A percentile compares a stretch with the other conserved stretches of the same genome.
Conservation (phyloP, 2,113 vertebrate genomes). For the Noturus placidus region DNA sequence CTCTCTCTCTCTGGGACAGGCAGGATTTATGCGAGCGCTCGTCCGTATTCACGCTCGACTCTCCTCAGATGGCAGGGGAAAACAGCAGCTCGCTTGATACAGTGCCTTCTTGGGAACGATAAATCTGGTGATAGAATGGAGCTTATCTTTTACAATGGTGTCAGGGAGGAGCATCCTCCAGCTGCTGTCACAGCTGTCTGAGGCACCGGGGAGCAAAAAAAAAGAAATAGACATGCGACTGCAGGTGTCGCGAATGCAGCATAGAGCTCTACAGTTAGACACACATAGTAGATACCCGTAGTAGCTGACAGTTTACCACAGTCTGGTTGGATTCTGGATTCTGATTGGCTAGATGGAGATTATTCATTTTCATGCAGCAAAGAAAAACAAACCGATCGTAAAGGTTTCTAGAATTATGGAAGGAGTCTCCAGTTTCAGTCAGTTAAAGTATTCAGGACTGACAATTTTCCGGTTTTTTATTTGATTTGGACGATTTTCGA, state of each 20-base stretch:
- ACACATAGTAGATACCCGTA: not conserved
- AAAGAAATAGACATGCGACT: conserved; percentile 35
- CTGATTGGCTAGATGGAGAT: not conserved
- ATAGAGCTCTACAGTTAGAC: not conserved
- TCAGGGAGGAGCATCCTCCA: conserved; percentile 62
- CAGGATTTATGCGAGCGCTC: conserved; percentile 65
- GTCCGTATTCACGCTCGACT: conserved; percentile 66
- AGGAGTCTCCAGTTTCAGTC: not conserved
- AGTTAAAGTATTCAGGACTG: not conserved
- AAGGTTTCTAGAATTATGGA: not conserved
- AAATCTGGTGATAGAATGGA: conserved; percentile 67
- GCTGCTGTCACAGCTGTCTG: conserved; percentile 59
- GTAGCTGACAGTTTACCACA: not conserved
- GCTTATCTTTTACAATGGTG: conserved; percentile 68
- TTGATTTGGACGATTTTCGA: not conserved
- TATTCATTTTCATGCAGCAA: not conserved
- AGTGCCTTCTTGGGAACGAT: conserved; percentile 63
- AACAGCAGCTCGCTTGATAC: conserved; percentile 62
- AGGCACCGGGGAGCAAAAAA: conserved; percentile 45
- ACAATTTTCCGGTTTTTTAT: not conserved
- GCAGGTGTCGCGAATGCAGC: not conserved
- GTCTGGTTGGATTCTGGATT: not conserved
- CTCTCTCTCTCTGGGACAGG: not conserved
- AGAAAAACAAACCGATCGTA: not conserved
- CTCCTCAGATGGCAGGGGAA: conserved; percentile 63